Evolutionary conservation across 2,797 vertebrate genomes (phyloP).

Genomic region (Columba guinea): DNA sequence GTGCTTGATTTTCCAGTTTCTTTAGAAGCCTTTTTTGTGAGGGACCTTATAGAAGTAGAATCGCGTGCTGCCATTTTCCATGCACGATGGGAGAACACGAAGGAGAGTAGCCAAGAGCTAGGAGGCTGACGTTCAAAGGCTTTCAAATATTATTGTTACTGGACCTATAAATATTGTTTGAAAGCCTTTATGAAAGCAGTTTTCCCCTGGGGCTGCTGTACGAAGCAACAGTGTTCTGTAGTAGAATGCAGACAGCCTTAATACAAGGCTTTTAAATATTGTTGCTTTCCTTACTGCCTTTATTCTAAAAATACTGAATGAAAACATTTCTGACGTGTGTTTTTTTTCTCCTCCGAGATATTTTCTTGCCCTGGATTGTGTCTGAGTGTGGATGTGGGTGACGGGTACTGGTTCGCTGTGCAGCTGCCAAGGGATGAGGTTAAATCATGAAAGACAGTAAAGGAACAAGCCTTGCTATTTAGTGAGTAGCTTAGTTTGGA

Average conservation of each 20-base stretch:
- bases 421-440: neutral
- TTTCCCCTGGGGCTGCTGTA: neutral
- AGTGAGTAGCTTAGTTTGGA: neutral
- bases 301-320: neutral
- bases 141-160: neutral
- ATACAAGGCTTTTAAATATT: neutral
- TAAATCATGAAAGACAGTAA: rapidly evolving
- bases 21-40: neutral
- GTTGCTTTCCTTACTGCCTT: neutral
- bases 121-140: neutral
- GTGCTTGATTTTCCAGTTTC: neutral
- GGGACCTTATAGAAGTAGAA: neutral
- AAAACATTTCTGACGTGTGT: neutral
- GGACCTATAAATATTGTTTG: neutral
- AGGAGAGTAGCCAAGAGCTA: neutral
- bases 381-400: neutral
- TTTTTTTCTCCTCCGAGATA: neutral
- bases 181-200: conserved; percentile 44
- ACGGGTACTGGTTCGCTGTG: neutral
- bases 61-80: neutral
- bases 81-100: neutral
- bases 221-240: neutral
- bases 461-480: neutral
- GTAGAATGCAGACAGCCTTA: neutral
- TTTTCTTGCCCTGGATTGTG: neutral